These are phyloP conservation scores for Corythornis madagascariensis DNA, from an alignment of 2,113 vertebrate genomes.

Conservation along the genomic window DNA sequence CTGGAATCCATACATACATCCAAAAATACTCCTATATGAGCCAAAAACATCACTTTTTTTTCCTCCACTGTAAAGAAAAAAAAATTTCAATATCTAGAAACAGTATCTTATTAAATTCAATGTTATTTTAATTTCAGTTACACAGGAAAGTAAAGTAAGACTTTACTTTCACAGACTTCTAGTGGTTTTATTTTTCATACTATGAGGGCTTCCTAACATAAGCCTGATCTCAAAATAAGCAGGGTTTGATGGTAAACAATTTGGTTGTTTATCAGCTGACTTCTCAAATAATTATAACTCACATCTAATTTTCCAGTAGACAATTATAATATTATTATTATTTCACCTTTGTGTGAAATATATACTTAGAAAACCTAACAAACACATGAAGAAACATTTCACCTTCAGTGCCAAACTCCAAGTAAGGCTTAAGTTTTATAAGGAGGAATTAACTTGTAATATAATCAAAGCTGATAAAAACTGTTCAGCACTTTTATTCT, in stretches of 20 bases:
- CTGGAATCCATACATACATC: not conserved
- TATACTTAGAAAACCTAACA: not conserved
- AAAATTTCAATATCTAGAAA: not conserved
- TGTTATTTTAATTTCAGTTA: not conserved
- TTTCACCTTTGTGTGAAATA: not conserved
- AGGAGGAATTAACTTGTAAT: not conserved
- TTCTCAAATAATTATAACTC: not conserved
- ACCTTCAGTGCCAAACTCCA: not conserved
- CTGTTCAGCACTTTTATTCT: not conserved
- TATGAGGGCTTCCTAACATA: not conserved
- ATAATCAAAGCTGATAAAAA: not conserved
- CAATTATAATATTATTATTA: not conserved
- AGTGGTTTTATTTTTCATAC: not conserved
- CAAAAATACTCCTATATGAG: not conserved
- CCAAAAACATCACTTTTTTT: not conserved
- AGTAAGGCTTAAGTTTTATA: not conserved
- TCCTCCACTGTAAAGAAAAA: not conserved
- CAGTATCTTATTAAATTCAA: not conserved
- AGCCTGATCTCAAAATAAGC: not conserved
- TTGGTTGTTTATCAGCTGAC: not conserved
- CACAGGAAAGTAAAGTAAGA: not conserved
- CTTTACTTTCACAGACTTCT: not conserved
- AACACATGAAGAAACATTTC: not conserved
- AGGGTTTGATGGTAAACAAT: not conserved
- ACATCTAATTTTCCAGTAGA: not conserved